These are phyloP conservation scores for Melanogrammus aeglefinus DNA, from an alignment of 2,797 vertebrate species.

Conservation along the genomic window DNA sequence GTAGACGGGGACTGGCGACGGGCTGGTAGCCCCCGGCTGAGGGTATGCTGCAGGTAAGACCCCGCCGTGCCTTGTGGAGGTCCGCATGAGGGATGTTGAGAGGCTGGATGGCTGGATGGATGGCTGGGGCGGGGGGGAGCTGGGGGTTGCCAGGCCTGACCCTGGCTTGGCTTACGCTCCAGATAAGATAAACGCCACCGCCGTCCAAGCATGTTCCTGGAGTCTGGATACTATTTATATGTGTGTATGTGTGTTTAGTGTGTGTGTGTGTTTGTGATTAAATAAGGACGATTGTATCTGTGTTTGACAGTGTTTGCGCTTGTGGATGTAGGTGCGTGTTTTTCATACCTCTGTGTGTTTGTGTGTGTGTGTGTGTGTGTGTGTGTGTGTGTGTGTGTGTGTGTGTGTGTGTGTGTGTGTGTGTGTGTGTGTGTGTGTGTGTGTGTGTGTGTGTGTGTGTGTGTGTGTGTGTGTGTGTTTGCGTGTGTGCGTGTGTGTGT, in stretches of 20 bases:
- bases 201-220: neutral
- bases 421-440: neutral
- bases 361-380: neutral
- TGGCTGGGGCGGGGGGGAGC: constrained; percentile 16
- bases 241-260: neutral
- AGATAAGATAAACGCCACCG: constrained; percentile 54
- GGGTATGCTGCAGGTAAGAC: neutral
- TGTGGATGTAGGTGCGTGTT: no score
- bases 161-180: constrained; percentile 26
- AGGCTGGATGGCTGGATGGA: neutral
- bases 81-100: constrained; percentile 15
- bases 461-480: neutral
- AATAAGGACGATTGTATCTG: no score
- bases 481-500: constrained; percentile 4
- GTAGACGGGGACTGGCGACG: neutral
- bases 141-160: constrained; percentile 14
- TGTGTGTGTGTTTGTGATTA: neutral
- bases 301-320: no score
- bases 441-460: neutral
- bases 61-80: neutral
- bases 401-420: neutral
- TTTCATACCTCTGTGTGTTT: neutral
- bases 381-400: neutral
- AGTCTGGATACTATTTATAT: constrained; percentile 1
- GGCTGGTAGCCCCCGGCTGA: neutral